Evolutionary conservation across 2,888 invertebrate species (phyloP).

Genomic region (Elegia similella): DNA sequence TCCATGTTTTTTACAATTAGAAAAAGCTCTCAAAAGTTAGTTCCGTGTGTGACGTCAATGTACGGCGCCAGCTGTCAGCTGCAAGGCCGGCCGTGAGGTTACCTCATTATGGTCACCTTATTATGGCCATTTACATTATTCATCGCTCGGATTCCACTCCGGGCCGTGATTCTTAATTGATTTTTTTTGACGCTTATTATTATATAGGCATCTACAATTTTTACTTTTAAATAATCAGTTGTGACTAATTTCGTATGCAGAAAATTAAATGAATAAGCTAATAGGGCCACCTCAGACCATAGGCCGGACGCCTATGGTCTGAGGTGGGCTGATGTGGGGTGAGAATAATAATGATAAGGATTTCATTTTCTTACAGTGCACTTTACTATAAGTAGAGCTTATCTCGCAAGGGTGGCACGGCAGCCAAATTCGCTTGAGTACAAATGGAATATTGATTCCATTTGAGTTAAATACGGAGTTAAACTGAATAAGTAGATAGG

Average conservation of each 20-base stretch:
- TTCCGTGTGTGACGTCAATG: slow-evolving; percentile 44
- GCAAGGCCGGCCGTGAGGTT: slow-evolving; percentile 37
- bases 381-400: too few relatives aligned
- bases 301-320: too few relatives aligned
- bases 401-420: too few relatives aligned
- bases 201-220: background rate
- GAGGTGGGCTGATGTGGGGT: too few relatives aligned
- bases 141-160: slow-evolving; percentile 29
- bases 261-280: too few relatives aligned
- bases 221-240: background rate
- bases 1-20: background rate
- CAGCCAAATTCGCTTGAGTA: too few relatives aligned
- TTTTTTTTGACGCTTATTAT: slow-evolving; percentile 12
- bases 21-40: slow-evolving; percentile 20
- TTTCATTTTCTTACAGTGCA: too few relatives aligned
- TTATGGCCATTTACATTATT: slow-evolving; percentile 32
- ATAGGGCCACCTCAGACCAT: too few relatives aligned
- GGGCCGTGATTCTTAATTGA: slow-evolving; percentile 21
- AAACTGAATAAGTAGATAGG: too few relatives aligned
- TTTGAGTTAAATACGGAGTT: too few relatives aligned
- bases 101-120: slow-evolving; percentile 26
- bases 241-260: background rate
- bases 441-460: too few relatives aligned
- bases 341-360: too few relatives aligned
- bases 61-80: slow-evolving; percentile 39